phyloP scores from a whole-genome alignment of 2,113 vertebrate genomes.

The Nanorana parkeri region DNA sequence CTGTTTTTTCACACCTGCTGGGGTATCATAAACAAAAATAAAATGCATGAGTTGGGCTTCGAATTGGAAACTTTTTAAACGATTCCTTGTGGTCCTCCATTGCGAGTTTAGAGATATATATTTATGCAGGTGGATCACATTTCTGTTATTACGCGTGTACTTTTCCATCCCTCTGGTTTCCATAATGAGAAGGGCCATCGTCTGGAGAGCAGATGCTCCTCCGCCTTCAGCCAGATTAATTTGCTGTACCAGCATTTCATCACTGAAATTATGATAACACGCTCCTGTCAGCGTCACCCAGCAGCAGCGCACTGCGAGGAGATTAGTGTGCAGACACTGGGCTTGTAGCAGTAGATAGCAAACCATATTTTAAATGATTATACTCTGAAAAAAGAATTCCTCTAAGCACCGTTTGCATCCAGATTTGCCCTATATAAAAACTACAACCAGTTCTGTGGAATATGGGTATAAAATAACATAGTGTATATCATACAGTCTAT shows the following conservation, averaged over 20 bases:
- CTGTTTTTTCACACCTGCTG: too few relatives aligned
- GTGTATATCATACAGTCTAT: too few relatives aligned
- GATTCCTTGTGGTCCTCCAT: background rate
- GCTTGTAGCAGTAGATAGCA: background rate
- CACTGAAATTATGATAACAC: conserved; percentile 16
- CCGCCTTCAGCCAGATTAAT: conserved; percentile 37
- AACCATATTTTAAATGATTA: background rate
- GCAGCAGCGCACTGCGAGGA: background rate
- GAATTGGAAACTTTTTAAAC: too few relatives aligned
- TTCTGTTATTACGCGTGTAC: background rate
- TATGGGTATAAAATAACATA: too few relatives aligned
- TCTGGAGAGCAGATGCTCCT: conserved; percentile 42
- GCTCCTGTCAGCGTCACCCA: background rate
- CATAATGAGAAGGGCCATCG: conserved; percentile 15
- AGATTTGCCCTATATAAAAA: background rate
- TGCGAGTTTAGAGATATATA: background rate
- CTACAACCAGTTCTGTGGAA: too few relatives aligned
- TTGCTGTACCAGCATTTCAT: conserved; percentile 36
- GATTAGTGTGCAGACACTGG: background rate
- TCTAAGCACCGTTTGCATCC: background rate
- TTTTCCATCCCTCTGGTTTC: conserved; percentile 9
- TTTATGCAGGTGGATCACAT: background rate
- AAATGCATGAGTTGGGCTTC: background rate
- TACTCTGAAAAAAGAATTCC: background rate
- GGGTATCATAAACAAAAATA: background rate